A percentile compares a stretch with the other conserved stretches of the same genome.
These are phyloP conservation scores for Archips xylosteana DNA, from an alignment of 2,888 invertebrate species.

Conservation along the genomic window DNA sequence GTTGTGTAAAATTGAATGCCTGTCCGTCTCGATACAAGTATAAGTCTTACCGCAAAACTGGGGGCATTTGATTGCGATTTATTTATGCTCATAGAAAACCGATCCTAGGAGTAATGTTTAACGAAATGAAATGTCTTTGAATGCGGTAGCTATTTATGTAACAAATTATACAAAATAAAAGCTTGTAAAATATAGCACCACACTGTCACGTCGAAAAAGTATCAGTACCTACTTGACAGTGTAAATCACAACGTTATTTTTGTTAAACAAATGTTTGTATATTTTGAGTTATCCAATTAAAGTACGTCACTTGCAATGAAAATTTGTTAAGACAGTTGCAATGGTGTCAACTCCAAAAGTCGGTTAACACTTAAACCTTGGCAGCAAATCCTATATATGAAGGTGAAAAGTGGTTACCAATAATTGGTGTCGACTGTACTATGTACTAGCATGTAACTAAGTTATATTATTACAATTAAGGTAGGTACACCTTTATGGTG, in stretches of 20 bases:
- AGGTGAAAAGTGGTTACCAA: slow-evolving; percentile 28
- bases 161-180: not conserved
- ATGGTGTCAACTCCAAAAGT: slow-evolving; percentile 31
- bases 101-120: too few species aligned
- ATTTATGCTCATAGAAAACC: too few species aligned
- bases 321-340: slow-evolving; percentile 23
- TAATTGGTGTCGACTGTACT: slow-evolving; percentile 39
- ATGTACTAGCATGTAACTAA: slow-evolving; percentile 39
- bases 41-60: too few species aligned
- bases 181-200: not conserved
- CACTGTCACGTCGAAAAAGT: not conserved
- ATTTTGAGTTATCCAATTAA: slow-evolving; percentile 24
- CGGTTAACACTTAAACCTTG: slow-evolving; percentile 28
- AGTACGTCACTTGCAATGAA: slow-evolving; percentile 21
- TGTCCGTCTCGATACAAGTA: not conserved
- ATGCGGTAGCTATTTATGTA: not conserved
- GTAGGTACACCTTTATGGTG: slow-evolving; percentile 41
- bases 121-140: not conserved
- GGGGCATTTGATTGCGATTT: too few species aligned
- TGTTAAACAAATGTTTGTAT: slow-evolving; percentile 9
- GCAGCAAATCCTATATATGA: slow-evolving; percentile 32
- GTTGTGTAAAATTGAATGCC: not conserved
- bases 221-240: not conserved
- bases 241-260: not conserved
- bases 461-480: slow-evolving; percentile 41